Evolutionary conservation across 2,797 vertebrate species (phyloP), one percentile per base, ranked within the genome.

Genomic region (Neomorphus geoffroyi): DNA sequence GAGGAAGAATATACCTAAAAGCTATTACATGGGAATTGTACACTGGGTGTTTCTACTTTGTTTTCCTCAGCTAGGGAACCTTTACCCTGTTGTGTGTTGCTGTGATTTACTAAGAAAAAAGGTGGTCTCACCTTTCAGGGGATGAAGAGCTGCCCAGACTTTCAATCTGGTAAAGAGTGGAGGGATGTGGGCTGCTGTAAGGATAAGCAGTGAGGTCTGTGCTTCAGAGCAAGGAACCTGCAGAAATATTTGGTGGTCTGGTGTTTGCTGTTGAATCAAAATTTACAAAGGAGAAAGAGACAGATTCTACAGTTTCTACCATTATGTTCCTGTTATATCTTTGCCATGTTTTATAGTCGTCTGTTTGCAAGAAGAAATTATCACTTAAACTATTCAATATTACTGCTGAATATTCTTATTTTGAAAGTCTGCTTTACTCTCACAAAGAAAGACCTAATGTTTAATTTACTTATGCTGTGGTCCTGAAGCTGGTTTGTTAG

Each of bases 181-280:
- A 53, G 32, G 1, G 13, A 48, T 3, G 1, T 0, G 32, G 48
- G 46, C 11, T 27, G 24, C 35, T 45, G 35, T 7, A 6, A 50
- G 51, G 8, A n/a, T 18, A 18, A 82, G 33, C 43, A 66, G 32
- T 33, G 48, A 13, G 1, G 0, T 7, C 70, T 57, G 19, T 30
- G 48, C 48, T 23, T 6, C 28, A 13, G 8, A 14, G 5, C 13
- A 33, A 54, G 18, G 11, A 7, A 39, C 1, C 2, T 24, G 30
- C 7, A 41, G 45, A 72, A 43, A 7, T 8, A 57, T 28, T 28
- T 22, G 7, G 2, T 35, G 67, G 79, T 35, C 53, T 74, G 21
- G 7, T 51, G 5, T 56, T 81, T 81, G 18, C 57, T 71, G 39
- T 6, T 2, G 5, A 56, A 35, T 35, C 24, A 74, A 60, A 62